Base-by-base conservation (phyloP, 2,113 vertebrate genomes). In the Caracal caracal region DNA sequence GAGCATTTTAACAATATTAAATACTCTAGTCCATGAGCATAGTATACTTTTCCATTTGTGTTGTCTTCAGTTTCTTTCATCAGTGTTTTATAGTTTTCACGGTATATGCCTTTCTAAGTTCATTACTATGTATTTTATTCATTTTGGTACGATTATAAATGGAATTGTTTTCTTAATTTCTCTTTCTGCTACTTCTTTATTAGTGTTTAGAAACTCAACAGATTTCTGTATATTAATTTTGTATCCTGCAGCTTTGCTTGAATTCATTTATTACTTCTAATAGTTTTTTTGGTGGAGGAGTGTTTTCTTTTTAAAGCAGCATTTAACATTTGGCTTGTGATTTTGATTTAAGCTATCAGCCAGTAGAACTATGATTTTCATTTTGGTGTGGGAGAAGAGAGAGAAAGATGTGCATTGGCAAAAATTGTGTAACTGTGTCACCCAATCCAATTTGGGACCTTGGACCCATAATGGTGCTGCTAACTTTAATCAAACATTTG, bases 261-360 rank as follows among this genome's bases (percentile, higher is more conserved):
- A 76, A 76, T 76, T 76, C 73, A 76, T 76, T 47, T 76, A 28
- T 76, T 47, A 76, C 24, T 76, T n/a, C 17, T 70, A 70, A 70
- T 35, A 20, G 8, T n/a, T 53, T 28, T 76, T 47, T 47, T 47
- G 40, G 2, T 76, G 40, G 43, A 47, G 15, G 73, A 30, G 26
- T 68, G 7, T 93, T 98, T 93, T 95, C 73, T 88, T 96, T 92
- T 92, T 94, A 83, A 94, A 93, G 63, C 40, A 97, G 47, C 68
- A 43, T 40, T 93, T 86, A 90, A 51, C 15, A 78, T 76, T 85
- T 85, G 26, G 20, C 43, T 33, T 96, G 89, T 87, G 43, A 66
- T 47, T 86, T 11, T 76, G n/a, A 51, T 88, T 56, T 88, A 94
- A 59, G 28, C 68, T 87, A 56, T 80, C 28, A 17, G 40, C 19